A percentile compares a stretch with the other conserved stretches of the same genome.
Evolutionary conservation across 2,797 vertebrate genomes (phyloP).

Genomic region (Petrocephalus schoutedeni): DNA sequence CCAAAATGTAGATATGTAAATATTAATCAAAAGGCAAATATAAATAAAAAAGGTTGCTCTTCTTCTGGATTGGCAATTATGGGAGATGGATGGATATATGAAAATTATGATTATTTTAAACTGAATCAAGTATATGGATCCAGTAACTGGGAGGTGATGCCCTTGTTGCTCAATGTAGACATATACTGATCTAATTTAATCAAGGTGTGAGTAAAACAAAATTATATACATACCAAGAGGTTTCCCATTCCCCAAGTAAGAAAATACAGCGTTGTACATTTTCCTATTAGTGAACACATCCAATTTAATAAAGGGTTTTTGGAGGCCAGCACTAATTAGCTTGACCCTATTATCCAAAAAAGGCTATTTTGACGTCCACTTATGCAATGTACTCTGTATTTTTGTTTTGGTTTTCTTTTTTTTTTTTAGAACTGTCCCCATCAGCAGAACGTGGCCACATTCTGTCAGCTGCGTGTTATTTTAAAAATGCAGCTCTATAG

Average conservation of each 20-base stretch:
- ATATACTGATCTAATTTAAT: background rate
- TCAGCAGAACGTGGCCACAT: conserved; percentile 4
- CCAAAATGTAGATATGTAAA: background rate
- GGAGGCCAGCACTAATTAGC: background rate
- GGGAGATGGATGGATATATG: background rate
- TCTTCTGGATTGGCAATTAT: background rate
- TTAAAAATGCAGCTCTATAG: background rate
- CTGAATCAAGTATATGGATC: background rate
- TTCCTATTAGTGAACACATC: background rate
- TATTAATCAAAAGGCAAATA: background rate
- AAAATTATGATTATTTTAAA: background rate
- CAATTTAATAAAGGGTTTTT: background rate
- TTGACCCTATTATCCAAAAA: background rate
- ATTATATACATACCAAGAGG: background rate
- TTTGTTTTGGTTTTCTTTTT: background rate
- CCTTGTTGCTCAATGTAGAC: background rate
- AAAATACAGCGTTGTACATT: background rate
- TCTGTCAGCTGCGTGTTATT: background rate
- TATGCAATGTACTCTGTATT: background rate
- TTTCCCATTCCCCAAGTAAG: background rate
- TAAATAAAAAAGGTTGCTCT: background rate
- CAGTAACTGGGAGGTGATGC: background rate
- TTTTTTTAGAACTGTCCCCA: background rate
- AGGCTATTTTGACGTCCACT: background rate
- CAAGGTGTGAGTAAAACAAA: background rate